phyloP scores from a whole-genome alignment of 2,113 vertebrate genomes.

The Strix uralensis region DNA sequence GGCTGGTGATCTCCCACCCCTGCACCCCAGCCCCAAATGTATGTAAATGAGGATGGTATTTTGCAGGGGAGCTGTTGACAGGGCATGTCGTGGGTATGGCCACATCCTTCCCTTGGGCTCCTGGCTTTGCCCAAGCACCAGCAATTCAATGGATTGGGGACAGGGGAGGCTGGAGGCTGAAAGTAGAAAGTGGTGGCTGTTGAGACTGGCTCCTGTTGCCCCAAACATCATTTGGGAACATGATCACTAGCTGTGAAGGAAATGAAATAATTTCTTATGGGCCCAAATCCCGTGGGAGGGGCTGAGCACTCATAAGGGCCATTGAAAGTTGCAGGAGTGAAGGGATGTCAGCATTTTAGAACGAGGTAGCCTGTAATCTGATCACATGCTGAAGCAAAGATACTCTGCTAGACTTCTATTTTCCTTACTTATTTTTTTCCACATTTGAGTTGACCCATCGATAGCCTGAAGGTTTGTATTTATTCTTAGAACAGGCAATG shows the following conservation, averaged over 20 bases:
- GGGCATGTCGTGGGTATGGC: accelerated
- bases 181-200: background rate
- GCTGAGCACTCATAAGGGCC: background rate
- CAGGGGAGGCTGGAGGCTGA: background rate
- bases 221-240: background rate
- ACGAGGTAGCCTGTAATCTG: background rate
- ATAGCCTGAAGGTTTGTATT: background rate
- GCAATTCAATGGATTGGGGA: background rate
- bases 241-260: background rate
- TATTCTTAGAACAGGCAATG: background rate
- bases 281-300: background rate
- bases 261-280: background rate
- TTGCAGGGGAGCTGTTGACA: background rate
- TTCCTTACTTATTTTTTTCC: background rate
- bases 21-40: background rate
- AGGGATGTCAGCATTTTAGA: background rate
- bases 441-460: background rate
- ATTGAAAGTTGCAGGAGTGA: background rate
- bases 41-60: background rate
- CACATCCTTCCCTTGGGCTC: background rate
- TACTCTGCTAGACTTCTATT: background rate
- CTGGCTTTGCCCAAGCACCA: background rate
- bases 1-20: background rate
- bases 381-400: background rate
- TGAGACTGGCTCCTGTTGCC: accelerated